Conservation (phyloP, 2,797 vertebrate species). For the Chelonia mydas region DNA sequence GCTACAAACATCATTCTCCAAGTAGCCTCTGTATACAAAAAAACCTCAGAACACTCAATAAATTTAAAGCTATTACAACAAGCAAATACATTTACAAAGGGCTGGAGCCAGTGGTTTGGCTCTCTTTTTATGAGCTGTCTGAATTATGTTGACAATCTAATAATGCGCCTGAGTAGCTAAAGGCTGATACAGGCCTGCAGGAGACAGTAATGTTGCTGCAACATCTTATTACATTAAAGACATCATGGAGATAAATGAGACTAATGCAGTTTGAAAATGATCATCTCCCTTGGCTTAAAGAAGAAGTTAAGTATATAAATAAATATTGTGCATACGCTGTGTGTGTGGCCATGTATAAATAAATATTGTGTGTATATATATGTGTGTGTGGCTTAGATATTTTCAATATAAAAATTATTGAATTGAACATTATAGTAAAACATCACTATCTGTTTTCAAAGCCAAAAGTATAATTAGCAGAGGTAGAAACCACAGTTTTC, state of each 20-base stretch:
- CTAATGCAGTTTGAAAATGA: slow-evolving; percentile 78
- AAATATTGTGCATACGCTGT: slow-evolving; percentile 57
- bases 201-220: slow-evolving; percentile 70
- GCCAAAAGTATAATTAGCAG: slow-evolving; percentile 47
- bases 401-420: slow-evolving; percentile 27
- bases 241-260: slow-evolving; percentile 81
- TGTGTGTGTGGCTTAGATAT: not conserved
- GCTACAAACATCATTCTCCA: slow-evolving; percentile 20
- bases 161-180: slow-evolving; percentile 78
- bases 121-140: slow-evolving; percentile 76
- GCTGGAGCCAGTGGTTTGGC: slow-evolving; percentile 61
- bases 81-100: slow-evolving; percentile 71
- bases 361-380: not conserved
- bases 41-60: slow-evolving; percentile 17
- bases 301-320: slow-evolving; percentile 73
- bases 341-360: not conserved
- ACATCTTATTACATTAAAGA: slow-evolving; percentile 78
- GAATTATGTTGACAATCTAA: slow-evolving; percentile 83
- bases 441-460: slow-evolving; percentile 32
- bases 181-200: slow-evolving; percentile 75
- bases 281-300: slow-evolving; percentile 71
- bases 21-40: not conserved
- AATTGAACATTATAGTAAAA: slow-evolving; percentile 30
- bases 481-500: slow-evolving; percentile 15
- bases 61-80: slow-evolving; percentile 68